A percentile compares a stretch with the other conserved stretches of the same genome.
These are phyloP conservation scores for Xenopus laevis DNA, from an alignment of 2,113 vertebrate species.

Conservation along the genomic window DNA sequence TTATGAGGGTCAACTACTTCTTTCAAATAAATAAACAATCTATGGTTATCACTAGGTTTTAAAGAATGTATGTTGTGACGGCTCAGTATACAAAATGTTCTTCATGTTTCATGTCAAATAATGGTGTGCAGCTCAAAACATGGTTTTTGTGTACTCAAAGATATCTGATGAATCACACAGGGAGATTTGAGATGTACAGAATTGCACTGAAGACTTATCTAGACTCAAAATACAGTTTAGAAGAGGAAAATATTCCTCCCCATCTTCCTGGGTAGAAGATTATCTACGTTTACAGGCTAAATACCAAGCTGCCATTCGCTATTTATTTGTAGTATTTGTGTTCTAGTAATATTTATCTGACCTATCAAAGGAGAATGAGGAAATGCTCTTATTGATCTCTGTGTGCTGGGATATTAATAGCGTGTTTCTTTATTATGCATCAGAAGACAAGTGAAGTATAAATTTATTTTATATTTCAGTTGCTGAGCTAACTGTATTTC, in stretches of 20 bases:
- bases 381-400: conserved; percentile 19
- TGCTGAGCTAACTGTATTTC: not conserved
- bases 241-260: not conserved
- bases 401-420: conserved; percentile 31
- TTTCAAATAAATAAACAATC: conserved; percentile 38
- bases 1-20: conserved; percentile 33
- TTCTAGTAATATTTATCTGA: conserved; percentile 31
- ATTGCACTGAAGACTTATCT: not conserved
- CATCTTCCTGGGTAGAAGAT: not conserved
- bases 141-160: not conserved
- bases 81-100: not conserved
- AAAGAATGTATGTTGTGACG: conserved; percentile 3
- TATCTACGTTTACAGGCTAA: conserved; percentile 20
- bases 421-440: conserved; percentile 8
- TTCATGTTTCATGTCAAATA: not conserved
- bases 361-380: conserved; percentile 1
- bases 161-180: not conserved
- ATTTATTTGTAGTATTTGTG: conserved; percentile 13
- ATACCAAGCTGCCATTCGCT: conserved; percentile 21
- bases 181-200: not conserved
- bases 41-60: conserved; percentile 8
- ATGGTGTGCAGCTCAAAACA: not conserved
- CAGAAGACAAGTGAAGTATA: conserved; percentile 4
- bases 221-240: not conserved
- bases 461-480: conserved; percentile 2